A percentile compares a stretch with the other conserved stretches of the same genome.
These are phyloP conservation scores for Melipona bicolor DNA, from an alignment of 2,888 invertebrate species.

Conservation along the genomic window DNA sequence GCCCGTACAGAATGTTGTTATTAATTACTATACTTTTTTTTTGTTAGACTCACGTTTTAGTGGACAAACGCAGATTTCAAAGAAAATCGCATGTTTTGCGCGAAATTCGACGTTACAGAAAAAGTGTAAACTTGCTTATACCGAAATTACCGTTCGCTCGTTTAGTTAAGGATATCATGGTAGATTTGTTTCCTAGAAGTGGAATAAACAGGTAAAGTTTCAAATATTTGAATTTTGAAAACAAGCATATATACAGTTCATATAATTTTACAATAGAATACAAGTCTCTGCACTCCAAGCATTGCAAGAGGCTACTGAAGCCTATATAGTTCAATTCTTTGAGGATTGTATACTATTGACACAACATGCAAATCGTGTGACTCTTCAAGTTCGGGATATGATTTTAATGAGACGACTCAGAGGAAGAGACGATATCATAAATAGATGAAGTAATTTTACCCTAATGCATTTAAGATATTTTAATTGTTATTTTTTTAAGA, in stretches of 20 bases:
- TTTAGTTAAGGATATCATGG: slow-evolving; percentile 84
- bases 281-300: slow-evolving; percentile 83
- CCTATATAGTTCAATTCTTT: slow-evolving; percentile 85
- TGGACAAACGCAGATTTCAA: slow-evolving; percentile 21
- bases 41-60: slow-evolving; percentile 35
- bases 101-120: slow-evolving; percentile 78
- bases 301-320: slow-evolving; percentile 85
- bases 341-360: slow-evolving; percentile 84
- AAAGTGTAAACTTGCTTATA: slow-evolving; percentile 79
- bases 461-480: background rate
- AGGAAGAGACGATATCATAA: slow-evolving; percentile 81
- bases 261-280: slow-evolving; percentile 73
- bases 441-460: slow-evolving; percentile 66
- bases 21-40: background rate
- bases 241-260: background rate
- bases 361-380: slow-evolving; percentile 84
- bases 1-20: background rate
- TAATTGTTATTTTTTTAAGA: too few species aligned
- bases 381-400: slow-evolving; percentile 84
- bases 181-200: slow-evolving; percentile 67
- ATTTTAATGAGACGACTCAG: slow-evolving; percentile 83
- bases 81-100: slow-evolving; percentile 48
- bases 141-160: slow-evolving; percentile 84
- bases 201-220: slow-evolving; percentile 67
- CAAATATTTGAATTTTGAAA: background rate